Base-by-base conservation (phyloP, 2,797 vertebrate genomes). In the Chelmon rostratus region DNA sequence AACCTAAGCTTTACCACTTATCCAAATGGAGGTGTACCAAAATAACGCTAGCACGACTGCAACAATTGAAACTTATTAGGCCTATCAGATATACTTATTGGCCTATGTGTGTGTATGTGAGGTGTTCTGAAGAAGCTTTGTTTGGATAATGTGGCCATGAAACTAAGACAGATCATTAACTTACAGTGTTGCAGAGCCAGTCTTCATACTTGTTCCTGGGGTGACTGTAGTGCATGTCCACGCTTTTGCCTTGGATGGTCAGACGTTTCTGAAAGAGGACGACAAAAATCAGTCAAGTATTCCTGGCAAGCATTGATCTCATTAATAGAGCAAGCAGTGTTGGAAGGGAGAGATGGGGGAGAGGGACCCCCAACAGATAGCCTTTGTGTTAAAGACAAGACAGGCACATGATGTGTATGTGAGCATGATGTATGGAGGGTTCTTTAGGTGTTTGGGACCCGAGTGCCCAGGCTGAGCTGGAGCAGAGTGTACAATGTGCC, bases 161-260 rank as follows among this genome's bases (percentile, higher is more conserved):
- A 79, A 69, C 67, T 49, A 76, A 79, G 28, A 76, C n/a, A 69
- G 59, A 67, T 72, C 10, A 64, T 82, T 35, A 77, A 95, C 92
- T 89, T 96, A 99, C 98, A 93, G 98, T 98, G 95, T 97, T 99
- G 95, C 98, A 99, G 88, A 99, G 97, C 98, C 98, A 99, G 90
- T 99, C 98, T 94, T 99, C 98, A 96, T 98, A 99, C 88, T 99
- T 99, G 93, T 98, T 98, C 76, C 97, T 96, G 78, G 97, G 97
- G 91, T 99, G 97, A 94, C 98, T 99, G 96, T 98, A 99, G 95
- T 99, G 97, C 97, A 99, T 98, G 66, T 98, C 97, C 91, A 99
- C 97, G 74, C 90, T 96, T 94, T 99, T 99, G 89, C 98, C 98
- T 89, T 99, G 98, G 94, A 99, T 97, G 90, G 95, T 95, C 94